Evolutionary conservation across 64 coral and sea anemone species (phyloP).

Genomic region (Catalaphyllia jardinei): DNA sequence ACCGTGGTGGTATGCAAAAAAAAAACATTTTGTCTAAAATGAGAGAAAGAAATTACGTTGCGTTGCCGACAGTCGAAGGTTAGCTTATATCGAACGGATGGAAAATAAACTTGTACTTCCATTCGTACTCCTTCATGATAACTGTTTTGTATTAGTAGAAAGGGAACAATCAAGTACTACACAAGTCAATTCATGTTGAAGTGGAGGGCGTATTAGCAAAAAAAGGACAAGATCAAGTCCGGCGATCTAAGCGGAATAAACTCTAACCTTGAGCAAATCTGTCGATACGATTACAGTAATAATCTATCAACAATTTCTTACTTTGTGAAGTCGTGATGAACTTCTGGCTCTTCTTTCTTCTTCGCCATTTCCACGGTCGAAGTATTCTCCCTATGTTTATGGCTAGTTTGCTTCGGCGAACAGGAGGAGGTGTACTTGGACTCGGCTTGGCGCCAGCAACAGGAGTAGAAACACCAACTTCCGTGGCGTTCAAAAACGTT

Average conservation of each 20-base stretch:
- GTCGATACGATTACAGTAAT: background rate
- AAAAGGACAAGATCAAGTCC: background rate
- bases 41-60: background rate
- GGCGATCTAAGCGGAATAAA: background rate
- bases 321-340: slow-evolving; percentile 42
- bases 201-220: background rate
- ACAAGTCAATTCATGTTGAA: background rate
- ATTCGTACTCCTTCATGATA: background rate
- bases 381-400: slow-evolving; percentile 26
- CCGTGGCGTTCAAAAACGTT: slow-evolving; percentile 27
- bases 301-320: background rate
- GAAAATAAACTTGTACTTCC: background rate
- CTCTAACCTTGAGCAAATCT: background rate
- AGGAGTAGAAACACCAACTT: background rate
- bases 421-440: slow-evolving; percentile 31
- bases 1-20: background rate
- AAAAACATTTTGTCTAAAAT: slow-evolving; percentile 25
- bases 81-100: background rate
- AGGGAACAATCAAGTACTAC: background rate
- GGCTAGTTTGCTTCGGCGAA: slow-evolving; percentile 32
- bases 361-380: slow-evolving; percentile 45
- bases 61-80: background rate
- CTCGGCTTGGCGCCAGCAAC: background rate
- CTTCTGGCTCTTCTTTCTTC: slow-evolving; percentile 50
- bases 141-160: background rate